Percentiles rank a stretch among this genome's conserved stretches.
Conservation (phyloP, 2,888 invertebrate genomes). For the Mactromeris polynyma region DNA sequence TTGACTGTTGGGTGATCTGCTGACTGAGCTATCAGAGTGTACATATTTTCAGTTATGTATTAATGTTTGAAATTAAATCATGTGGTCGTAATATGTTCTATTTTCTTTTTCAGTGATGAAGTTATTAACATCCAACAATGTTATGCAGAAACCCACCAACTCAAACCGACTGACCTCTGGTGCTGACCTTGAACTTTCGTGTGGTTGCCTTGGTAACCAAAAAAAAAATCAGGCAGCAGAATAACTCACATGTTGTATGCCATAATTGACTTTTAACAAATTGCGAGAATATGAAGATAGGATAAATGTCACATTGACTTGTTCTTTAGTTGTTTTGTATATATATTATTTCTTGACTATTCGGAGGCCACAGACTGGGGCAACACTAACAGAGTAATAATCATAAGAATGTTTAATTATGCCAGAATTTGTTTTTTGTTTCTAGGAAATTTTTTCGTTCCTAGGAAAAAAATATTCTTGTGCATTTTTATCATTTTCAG, state of each 20-base stretch:
- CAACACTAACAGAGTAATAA: too few relatives aligned
- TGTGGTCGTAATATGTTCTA: not conserved
- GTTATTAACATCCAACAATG: slow-evolving; percentile 54
- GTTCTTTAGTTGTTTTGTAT: too few relatives aligned
- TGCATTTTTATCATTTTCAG: too few relatives aligned
- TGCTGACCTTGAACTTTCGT: slow-evolving; percentile 51
- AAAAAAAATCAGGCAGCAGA: not conserved
- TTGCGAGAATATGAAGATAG: not conserved
- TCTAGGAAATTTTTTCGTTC: too few relatives aligned
- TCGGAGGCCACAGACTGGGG: too few relatives aligned
- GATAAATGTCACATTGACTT: not conserved
- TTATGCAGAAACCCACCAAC: slow-evolving; percentile 43
- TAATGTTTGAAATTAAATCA: not conserved
- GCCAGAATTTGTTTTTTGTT: too few relatives aligned
- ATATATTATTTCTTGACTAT: too few relatives aligned
- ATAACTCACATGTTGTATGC: not conserved
- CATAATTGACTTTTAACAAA: slow-evolving; percentile 14
- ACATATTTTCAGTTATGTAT: not conserved
- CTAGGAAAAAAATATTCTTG: too few relatives aligned
- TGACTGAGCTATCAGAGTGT: too few relatives aligned
- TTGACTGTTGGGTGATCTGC: too few relatives aligned
- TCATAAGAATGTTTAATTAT: too few relatives aligned
- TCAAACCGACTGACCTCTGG: slow-evolving; percentile 45
- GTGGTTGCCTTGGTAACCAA: slow-evolving; percentile 31
- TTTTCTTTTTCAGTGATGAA: slow-evolving; percentile 47